phyloP scores from a whole-genome alignment of 2,113 vertebrate species.

The Zootoca vivipara region DNA sequence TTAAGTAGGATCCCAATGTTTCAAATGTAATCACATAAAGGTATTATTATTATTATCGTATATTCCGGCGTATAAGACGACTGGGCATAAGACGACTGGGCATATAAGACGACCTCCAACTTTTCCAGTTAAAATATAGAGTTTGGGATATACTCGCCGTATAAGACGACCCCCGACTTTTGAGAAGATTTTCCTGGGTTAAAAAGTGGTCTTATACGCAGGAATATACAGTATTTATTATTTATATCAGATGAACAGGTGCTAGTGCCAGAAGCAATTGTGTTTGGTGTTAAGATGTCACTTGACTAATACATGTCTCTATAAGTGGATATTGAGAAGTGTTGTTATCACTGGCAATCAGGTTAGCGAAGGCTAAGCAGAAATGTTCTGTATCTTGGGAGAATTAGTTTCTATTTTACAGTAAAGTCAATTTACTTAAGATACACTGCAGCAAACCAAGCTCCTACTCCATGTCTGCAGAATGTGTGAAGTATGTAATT shows the following conservation, averaged over 20 bases:
- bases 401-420: neutral
- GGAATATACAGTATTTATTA: too few relatives aligned
- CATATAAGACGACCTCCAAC: too few relatives aligned
- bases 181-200: too few relatives aligned
- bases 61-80: too few relatives aligned
- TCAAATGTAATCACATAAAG: constrained; percentile 50
- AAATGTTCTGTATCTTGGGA: neutral
- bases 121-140: too few relatives aligned
- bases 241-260: constrained; percentile 5
- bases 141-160: too few relatives aligned
- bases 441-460: neutral
- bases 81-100: too few relatives aligned
- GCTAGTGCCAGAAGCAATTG: constrained; percentile 33
- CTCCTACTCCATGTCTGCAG: neutral
- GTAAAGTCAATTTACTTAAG: neutral
- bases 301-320: neutral
- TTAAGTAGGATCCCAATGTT: neutral
- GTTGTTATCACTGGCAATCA: constrained; percentile 27
- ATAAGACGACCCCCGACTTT: too few relatives aligned
- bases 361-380: constrained; percentile 16
- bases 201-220: too few relatives aligned
- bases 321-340: constrained; percentile 5
- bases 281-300: constrained; percentile 15
- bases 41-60: too few relatives aligned
- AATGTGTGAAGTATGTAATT: neutral